Conservation (phyloP, 2,888 invertebrate genomes). For the Agriopis aurantiaria region DNA sequence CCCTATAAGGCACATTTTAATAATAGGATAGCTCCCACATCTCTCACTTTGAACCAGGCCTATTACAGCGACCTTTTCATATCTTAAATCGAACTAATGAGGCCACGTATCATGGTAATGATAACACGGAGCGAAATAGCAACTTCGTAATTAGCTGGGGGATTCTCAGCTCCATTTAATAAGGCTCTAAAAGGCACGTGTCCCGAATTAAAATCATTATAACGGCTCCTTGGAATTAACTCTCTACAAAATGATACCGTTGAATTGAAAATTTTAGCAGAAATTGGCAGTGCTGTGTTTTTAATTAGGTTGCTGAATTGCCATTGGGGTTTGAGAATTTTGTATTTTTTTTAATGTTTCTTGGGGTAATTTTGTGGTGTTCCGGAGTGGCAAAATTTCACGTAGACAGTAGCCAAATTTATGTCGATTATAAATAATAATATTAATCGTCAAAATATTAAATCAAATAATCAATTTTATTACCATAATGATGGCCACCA, state of each 20-base stretch:
- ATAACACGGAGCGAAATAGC: constrained; percentile 35
- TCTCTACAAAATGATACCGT: constrained; percentile 39
- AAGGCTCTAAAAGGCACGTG: constrained; percentile 45
- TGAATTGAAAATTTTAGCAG: constrained; percentile 42
- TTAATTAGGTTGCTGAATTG: constrained; percentile 19
- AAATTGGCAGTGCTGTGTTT: constrained; percentile 22
- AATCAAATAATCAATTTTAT: no score
- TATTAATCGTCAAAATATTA: no score
- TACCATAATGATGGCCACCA: no score
- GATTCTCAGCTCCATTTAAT: constrained; percentile 38
- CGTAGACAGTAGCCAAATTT: no score
- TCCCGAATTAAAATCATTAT: constrained; percentile 46
- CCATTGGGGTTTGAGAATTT: background rate
- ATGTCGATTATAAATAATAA: no score
- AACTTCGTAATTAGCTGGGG: constrained; percentile 35
- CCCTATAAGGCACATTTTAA: no score
- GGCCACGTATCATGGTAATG: constrained; percentile 33
- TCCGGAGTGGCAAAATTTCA: no score
- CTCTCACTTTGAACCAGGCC: constrained; percentile 8
- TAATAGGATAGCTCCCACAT: background rate
- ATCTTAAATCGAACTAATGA: constrained; percentile 37
- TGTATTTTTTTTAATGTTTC: constrained; percentile 1
- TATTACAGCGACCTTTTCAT: constrained; percentile 26
- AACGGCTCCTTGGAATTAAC: constrained; percentile 44
- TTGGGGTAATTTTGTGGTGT: background rate